Evolutionary conservation across 2,888 invertebrate species (phyloP).

Genomic region (Xylocampa areola): DNA sequence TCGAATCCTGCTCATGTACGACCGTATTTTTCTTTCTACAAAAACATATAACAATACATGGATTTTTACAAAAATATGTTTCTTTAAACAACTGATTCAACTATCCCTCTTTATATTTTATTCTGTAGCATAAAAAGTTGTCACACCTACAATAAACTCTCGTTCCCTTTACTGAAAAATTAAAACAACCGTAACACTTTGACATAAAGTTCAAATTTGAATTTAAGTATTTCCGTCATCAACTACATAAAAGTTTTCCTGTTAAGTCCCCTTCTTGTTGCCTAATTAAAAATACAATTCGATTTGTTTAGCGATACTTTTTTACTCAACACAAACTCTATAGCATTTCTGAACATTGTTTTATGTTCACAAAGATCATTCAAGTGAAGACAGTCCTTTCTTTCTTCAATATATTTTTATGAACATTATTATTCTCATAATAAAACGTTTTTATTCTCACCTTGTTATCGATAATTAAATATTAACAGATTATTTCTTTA

Average conservation of each 20-base stretch:
- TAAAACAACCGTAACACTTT: background rate
- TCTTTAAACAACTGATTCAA: too few species aligned
- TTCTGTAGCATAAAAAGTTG: too few species aligned
- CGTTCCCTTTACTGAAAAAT: background rate
- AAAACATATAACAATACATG: too few species aligned
- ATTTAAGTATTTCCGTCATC: background rate
- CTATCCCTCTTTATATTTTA: too few species aligned
- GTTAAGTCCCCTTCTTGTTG: slow-evolving; percentile 31
- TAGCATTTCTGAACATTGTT: slow-evolving; percentile 30
- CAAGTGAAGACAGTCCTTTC: background rate
- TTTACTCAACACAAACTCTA: slow-evolving; percentile 58
- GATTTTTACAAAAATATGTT: too few species aligned
- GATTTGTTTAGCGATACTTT: slow-evolving; percentile 68
- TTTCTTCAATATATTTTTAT: background rate
- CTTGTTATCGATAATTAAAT: too few species aligned
- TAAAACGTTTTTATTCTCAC: too few species aligned
- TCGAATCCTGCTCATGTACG: too few species aligned
- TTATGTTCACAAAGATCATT: slow-evolving; percentile 35
- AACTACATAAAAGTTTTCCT: slow-evolving; percentile 15
- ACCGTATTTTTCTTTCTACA: too few species aligned
- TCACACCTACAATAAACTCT: background rate
- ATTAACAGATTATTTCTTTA: too few species aligned
- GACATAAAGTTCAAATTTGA: slow-evolving; percentile 8
- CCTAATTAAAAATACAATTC: slow-evolving; percentile 69
- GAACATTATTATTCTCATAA: too few species aligned